phyloP scores from a whole-genome alignment of 1,140 invertebrate genomes.

The Drosophila mojavensis region DNA sequence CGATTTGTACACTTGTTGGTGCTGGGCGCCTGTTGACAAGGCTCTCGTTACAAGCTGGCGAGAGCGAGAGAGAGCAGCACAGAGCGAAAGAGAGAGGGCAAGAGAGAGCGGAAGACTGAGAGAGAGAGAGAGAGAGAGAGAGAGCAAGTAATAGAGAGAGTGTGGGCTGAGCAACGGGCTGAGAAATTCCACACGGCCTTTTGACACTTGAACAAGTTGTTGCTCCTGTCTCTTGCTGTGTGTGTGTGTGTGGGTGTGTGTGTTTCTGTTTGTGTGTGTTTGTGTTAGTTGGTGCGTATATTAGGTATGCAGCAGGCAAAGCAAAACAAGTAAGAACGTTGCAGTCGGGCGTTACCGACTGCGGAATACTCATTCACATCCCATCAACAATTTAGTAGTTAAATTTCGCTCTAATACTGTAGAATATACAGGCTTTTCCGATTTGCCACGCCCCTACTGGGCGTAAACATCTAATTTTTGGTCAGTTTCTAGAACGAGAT shows the following conservation, averaged over 20 bases:
- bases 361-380: too few species aligned
- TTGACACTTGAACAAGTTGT: conserved; percentile 48
- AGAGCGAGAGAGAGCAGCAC: not conserved
- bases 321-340: too few species aligned
- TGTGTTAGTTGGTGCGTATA: not conserved
- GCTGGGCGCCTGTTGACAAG: conserved; percentile 39
- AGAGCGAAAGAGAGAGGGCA: not conserved
- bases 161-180: not conserved
- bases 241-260: conserved; percentile 5
- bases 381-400: too few species aligned
- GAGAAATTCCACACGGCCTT: conserved; percentile 39
- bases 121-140: too few species aligned
- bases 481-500: too few species aligned
- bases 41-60: conserved; percentile 44
- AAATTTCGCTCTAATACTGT: too few species aligned
- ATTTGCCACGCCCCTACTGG: too few species aligned
- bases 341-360: too few species aligned
- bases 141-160: too few species aligned
- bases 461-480: too few species aligned
- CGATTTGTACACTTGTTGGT: conserved; percentile 22
- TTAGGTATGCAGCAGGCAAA: conserved; percentile 20
- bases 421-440: too few species aligned
- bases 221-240: not conserved
- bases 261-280: not conserved
- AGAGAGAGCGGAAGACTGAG: not conserved